These are phyloP conservation scores for Ochropleura plecta DNA, from an alignment of 2,888 invertebrate species.

Conservation along the genomic window DNA sequence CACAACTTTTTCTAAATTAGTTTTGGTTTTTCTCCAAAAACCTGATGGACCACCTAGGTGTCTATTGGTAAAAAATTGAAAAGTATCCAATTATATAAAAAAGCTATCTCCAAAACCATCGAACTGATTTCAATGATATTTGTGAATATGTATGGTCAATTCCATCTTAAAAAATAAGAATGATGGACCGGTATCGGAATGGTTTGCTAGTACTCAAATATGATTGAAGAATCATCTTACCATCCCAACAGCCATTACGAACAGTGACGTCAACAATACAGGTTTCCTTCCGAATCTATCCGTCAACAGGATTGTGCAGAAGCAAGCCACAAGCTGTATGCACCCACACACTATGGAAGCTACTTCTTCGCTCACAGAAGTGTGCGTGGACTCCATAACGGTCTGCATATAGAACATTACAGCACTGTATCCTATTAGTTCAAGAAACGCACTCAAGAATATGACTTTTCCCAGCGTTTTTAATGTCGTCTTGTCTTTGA, in stretches of 20 bases:
- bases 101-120: too few species aligned
- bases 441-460: conserved; percentile 17
- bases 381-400: conserved; percentile 27
- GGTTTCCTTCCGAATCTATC: conserved; percentile 39
- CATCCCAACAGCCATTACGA: conserved; percentile 31
- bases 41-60: too few species aligned
- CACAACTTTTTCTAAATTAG: neutral
- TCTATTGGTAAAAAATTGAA: too few species aligned
- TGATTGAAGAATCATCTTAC: conserved; percentile 8
- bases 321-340: conserved; percentile 33
- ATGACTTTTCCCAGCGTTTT: conserved; percentile 32
- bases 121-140: too few species aligned
- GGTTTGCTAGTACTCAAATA: neutral
- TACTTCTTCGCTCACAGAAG: conserved; percentile 15
- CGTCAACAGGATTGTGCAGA: conserved; percentile 22
- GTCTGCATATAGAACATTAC: conserved; percentile 32
- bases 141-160: neutral
- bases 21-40: too few species aligned
- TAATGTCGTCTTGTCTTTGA: conserved; percentile 22
- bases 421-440: conserved; percentile 30
- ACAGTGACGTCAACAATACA: conserved; percentile 16
- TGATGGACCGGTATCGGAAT: too few species aligned
- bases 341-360: conserved; percentile 35
- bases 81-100: too few species aligned
- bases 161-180: neutral